Conservation (phyloP, 1,140 invertebrate genomes). For the Latrodectus geometricus region DNA sequence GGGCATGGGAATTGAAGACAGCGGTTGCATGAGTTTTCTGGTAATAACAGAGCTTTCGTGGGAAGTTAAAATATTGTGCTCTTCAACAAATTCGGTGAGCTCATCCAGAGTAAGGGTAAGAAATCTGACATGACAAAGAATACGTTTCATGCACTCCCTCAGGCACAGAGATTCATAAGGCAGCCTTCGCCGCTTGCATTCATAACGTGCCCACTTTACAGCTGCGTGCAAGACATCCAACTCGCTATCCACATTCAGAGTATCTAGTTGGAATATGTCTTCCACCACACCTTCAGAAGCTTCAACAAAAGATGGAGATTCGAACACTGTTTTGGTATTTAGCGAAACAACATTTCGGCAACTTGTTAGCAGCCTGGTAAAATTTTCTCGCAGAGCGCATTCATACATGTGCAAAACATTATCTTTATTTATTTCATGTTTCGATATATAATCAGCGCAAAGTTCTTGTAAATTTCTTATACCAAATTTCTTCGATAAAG, state of each 20-base stretch:
- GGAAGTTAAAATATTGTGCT: constrained; percentile 4
- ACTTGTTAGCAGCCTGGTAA: background rate
- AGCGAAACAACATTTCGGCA: constrained; percentile 1
- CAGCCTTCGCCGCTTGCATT: constrained; percentile 7
- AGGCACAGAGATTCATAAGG: background rate
- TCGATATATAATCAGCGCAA: background rate
- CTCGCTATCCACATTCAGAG: constrained; percentile 4
- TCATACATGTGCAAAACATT: constrained; percentile 30
- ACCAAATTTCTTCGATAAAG: background rate
- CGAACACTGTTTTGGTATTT: constrained; percentile 6
- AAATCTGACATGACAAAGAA: constrained; percentile 14
- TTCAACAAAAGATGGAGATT: background rate
- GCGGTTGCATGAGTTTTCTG: background rate
- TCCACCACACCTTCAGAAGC: background rate
- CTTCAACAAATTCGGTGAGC: constrained; percentile 18
- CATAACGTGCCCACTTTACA: background rate
- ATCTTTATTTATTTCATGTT: constrained; percentile 5
- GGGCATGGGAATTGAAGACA: background rate
- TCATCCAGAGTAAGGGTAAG: constrained; percentile 4
- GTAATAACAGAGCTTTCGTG: constrained; percentile 16
- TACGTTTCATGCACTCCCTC: constrained; percentile 9
- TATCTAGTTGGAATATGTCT: constrained; percentile 15
- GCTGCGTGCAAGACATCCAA: background rate
- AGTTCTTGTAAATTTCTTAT: background rate
- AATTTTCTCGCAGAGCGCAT: background rate